A percentile compares a stretch with the other conserved stretches of the same genome.
phyloP scores from a whole-genome alignment of 2,113 vertebrate genomes.

The Eretmochelys imbricata region DNA sequence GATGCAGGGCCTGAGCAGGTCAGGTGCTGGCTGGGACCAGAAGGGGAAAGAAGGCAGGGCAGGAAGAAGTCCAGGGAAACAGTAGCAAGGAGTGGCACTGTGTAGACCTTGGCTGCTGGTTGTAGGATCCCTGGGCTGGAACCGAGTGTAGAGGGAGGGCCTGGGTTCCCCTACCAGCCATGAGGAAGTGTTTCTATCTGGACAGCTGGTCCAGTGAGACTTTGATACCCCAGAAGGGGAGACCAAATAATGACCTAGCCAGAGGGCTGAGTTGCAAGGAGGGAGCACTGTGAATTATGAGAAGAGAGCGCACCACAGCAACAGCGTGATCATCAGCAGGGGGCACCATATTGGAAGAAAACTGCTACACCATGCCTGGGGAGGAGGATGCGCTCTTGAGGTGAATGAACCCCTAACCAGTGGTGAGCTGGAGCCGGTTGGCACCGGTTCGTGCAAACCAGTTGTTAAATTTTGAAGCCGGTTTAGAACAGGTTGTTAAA shows the following conservation, averaged over 20 bases:
- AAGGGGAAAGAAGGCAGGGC: not conserved
- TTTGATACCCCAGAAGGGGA: no score
- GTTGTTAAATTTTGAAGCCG: no score
- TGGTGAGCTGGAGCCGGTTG: no score
- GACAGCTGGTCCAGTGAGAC: no score
- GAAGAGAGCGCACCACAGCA: not conserved
- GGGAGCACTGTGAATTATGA: not conserved
- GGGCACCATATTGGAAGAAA: not conserved
- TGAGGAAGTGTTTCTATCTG: not conserved
- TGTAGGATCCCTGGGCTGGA: not conserved
- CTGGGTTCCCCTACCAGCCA: no score
- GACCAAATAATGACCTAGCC: not conserved
- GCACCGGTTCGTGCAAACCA: no score
- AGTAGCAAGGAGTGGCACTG: not conserved
- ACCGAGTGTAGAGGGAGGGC: not conserved
- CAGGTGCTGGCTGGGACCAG: no score
- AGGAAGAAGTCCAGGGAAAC: not conserved
- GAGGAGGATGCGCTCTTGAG: not conserved
- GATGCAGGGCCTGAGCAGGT: no score
- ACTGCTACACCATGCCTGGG: not conserved
- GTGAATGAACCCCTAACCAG: not conserved
- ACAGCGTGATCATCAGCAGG: not conserved
- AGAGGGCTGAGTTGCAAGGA: not conserved
- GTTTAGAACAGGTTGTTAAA: no score
- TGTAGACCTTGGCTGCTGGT: not conserved